A percentile compares a stretch with the other conserved stretches of the same genome.
These are phyloP conservation scores for Taeniopygia guttata DNA, from an alignment of 2,797 vertebrate species.

Conservation along the genomic window DNA sequence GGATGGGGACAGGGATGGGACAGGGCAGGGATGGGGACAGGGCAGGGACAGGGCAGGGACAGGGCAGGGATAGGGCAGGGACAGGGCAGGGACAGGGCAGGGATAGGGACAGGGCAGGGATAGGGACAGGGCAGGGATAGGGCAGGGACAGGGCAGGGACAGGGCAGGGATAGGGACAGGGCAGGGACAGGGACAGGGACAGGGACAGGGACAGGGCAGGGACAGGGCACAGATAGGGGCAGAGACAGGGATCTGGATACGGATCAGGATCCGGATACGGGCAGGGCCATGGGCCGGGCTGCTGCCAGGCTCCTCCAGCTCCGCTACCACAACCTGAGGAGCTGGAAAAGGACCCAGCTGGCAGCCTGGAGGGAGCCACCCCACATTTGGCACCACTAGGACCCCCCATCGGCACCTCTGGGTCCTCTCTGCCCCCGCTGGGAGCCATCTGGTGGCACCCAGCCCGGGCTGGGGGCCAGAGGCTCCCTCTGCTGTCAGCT, in stretches of 20 bases:
- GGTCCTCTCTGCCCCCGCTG: background rate
- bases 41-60: too few relatives aligned
- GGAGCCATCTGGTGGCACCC: background rate
- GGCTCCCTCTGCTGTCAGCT: background rate
- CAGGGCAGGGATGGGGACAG: too few relatives aligned
- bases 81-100: too few relatives aligned
- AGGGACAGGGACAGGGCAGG: too few relatives aligned
- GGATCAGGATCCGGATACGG: background rate
- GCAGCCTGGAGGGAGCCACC: background rate
- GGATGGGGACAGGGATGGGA: too few relatives aligned
- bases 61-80: background rate
- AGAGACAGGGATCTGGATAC: background rate
- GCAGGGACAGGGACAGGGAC: too few relatives aligned
- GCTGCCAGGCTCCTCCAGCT: background rate
- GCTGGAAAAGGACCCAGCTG: background rate
- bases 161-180: too few relatives aligned
- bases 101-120: too few relatives aligned
- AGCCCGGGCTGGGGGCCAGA: background rate
- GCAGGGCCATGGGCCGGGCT: background rate
- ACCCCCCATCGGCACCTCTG: background rate
- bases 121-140: too few relatives aligned
- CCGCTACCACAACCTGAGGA: background rate
- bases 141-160: too few relatives aligned
- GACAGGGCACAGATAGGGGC: too few relatives aligned
- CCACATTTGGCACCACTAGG: background rate